A percentile compares a stretch with the other conserved stretches of the same genome.
These are phyloP conservation scores for Chaetops frenatus DNA, from an alignment of 2,113 vertebrate species.

Conservation along the genomic window DNA sequence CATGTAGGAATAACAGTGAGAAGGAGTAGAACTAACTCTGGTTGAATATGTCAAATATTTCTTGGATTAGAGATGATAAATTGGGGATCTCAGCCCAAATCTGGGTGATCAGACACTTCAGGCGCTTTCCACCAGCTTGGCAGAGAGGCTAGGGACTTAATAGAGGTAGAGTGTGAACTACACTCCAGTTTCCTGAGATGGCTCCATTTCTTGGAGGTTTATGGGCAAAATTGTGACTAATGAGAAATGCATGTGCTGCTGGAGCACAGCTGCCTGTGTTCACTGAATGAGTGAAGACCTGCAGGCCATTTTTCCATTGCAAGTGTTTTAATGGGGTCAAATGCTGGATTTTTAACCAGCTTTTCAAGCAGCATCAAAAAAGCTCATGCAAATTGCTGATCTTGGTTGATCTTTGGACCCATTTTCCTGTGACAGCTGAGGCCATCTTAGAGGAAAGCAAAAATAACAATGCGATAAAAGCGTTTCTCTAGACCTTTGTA, in stretches of 20 bases:
- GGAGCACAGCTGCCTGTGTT: neutral
- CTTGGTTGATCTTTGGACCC: neutral
- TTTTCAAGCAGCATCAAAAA: neutral
- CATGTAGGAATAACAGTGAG: neutral
- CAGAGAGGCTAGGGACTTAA: neutral
- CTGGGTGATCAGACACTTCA: neutral
- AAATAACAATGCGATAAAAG: neutral
- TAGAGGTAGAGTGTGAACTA: neutral
- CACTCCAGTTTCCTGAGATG: neutral
- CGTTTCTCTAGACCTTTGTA: neutral
- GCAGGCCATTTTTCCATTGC: neutral
- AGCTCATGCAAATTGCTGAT: neutral
- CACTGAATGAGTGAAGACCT: neutral
- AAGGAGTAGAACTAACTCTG: neutral
- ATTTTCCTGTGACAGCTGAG: neutral
- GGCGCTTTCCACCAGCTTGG: neutral
- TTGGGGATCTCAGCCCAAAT: neutral
- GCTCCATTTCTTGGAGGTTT: neutral
- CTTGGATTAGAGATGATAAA: neutral
- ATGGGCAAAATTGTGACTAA: neutral
- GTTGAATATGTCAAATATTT: neutral
- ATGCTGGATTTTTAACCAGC: neutral
- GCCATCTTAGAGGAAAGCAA: neutral
- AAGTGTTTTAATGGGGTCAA: constrained; percentile 8
- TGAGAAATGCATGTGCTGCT: neutral